Conservation (phyloP, 2,888 invertebrate genomes). For the Cosmia trapezina region DNA sequence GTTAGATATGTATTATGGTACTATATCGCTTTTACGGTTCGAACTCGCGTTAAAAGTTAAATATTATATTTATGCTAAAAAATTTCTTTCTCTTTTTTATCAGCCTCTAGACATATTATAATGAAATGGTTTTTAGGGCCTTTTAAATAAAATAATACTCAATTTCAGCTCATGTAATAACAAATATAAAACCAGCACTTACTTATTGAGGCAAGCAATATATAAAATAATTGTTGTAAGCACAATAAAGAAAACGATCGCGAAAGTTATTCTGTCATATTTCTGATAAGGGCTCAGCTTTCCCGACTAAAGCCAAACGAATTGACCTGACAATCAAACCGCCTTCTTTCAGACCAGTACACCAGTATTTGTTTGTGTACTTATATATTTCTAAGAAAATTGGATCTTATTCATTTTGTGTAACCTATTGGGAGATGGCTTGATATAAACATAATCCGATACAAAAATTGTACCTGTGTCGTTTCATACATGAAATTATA, state of each 20-base stretch:
- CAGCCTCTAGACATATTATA: neutral
- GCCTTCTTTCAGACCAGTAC: constrained; percentile 50
- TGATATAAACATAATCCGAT: constrained; percentile 29
- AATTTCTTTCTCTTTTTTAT: neutral
- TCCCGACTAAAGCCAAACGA: constrained; percentile 43
- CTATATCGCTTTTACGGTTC: neutral
- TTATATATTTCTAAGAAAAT: constrained; percentile 53
- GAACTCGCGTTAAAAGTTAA: neutral
- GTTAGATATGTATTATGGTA: constrained; percentile 1
- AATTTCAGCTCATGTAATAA: neutral
- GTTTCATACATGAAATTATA: constrained; percentile 9
- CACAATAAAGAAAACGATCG: constrained; percentile 36
- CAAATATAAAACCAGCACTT: neutral
- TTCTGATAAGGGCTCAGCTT: constrained; percentile 54
- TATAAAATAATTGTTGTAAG: constrained; percentile 34
- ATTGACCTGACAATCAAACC: constrained; percentile 66
- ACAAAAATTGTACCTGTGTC: neutral
- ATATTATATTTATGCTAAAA: neutral
- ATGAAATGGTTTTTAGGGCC: too few relatives aligned
- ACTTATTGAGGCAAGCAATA: constrained; percentile 16
- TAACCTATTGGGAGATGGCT: constrained; percentile 36
- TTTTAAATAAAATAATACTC: neutral
- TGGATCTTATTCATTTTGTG: constrained; percentile 53
- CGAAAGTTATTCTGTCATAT: constrained; percentile 49
- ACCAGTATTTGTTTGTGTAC: constrained; percentile 53